Base-by-base conservation (phyloP, 64 coral and sea anemone species). In the Stichodactyla helianthus region DNA sequence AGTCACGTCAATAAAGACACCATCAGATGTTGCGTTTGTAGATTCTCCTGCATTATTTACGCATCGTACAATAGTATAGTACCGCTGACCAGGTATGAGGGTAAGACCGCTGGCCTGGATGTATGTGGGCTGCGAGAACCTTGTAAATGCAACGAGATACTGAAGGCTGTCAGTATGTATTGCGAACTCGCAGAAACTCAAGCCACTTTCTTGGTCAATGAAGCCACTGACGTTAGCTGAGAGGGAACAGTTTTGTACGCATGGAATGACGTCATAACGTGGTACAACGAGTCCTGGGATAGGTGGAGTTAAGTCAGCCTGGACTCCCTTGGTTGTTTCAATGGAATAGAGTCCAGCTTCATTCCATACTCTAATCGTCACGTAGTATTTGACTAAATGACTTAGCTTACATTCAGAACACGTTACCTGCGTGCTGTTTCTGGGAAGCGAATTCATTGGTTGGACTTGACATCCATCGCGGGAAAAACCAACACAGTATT, bases 401-500 rank as follows among this genome's bases (percentile, higher is more conserved):
- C 62, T 44, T 44, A 44, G 35, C 35, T 68, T 79, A 67, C 97
- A 99, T 59, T 95, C 77, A 53, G 91, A 55, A 77, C 97, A 99
- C 7, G 97, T 88, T 18, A 99, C 65, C 3, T 71, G 20, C 16
- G 62, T 87, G 14, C 76, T 55, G 51, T 87, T 98, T 56, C n/a
- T 15, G 15, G 82, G 28, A 20, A 98, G 23, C 18, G 70, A 52
- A 28, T 82, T 84, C 92, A 98, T 98, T n/a, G 59, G 82, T 88
- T 91, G 82, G 44, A 94, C 54, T 77, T 98, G 95, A 53, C 95
- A 98, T 76, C 95, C 89, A 22, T 80, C 74, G 17, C 78, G 25
- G n/a, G 80, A 84, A 8, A 89, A 85, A 71, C 95, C 95, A 44
- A 98, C 79, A 61, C 95, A 94, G 55, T 92, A 98, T 77, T 98